These are phyloP conservation scores for Sebastes nivosus DNA, from an alignment of 2,797 vertebrate species.

Conservation along the genomic window DNA sequence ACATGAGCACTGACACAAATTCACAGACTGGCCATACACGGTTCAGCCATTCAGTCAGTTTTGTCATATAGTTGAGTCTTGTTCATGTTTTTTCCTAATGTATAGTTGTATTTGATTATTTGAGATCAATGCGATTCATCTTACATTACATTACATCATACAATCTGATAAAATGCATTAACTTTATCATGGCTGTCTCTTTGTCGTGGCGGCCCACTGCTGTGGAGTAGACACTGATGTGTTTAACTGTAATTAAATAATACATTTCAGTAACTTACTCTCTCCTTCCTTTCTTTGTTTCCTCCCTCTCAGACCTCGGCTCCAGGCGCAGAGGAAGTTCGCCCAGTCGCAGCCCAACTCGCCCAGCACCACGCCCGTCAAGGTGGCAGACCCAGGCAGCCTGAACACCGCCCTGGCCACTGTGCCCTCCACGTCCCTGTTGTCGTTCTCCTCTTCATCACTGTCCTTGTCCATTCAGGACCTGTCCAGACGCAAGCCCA, in stretches of 20 bases:
- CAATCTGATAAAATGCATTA: not conserved
- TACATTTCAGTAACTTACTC: not conserved
- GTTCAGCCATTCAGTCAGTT: too few species aligned
- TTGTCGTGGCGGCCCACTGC: not conserved
- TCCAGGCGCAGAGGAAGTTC: conserved; percentile 99
- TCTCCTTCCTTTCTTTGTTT: not conserved
- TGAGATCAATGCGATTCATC: not conserved
- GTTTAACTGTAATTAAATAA: not conserved
- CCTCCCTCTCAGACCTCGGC: conserved; percentile 87
- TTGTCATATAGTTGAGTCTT: too few species aligned
- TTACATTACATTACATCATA: not conserved
- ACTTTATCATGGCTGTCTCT: not conserved
- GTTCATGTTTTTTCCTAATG: not conserved
- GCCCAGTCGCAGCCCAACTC: conserved; percentile 99
- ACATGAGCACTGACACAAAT: too few species aligned
- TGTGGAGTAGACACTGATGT: not conserved
- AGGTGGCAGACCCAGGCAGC: conserved; percentile 88
- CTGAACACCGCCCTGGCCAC: conserved; percentile 56
- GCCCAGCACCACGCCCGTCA: conserved; percentile 98
- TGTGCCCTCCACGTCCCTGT: conserved; percentile 75
- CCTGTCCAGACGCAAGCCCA: conserved; percentile 97
- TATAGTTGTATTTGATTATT: not conserved
- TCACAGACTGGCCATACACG: too few species aligned
- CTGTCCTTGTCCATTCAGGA: conserved; percentile 93
- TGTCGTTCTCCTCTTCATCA: conserved; percentile 65